Evolutionary conservation across 2,113 vertebrate genomes (phyloP), one percentile per base, ranked within the genome.

Genomic region (Rhegmatorhina hoffmannsi): DNA sequence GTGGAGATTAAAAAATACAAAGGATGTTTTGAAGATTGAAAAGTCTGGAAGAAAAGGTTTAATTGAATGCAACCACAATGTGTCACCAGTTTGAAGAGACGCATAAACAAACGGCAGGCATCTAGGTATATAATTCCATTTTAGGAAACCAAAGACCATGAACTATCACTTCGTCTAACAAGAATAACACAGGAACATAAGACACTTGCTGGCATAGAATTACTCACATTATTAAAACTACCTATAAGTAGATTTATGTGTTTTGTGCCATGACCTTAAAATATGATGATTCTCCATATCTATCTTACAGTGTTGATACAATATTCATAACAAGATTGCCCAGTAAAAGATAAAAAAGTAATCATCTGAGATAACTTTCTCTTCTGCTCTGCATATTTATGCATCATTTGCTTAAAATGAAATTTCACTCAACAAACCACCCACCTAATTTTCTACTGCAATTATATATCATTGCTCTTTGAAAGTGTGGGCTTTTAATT

Each of bases 71-170:
- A 92, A 87, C 53, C 60, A 84, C 70, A 68, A 79, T 47, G 78
- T 88, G 94, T 70, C 7, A 13, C 73, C 74, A 86, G 63, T 87
- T 92, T 94, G 73, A 84, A 70, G 59, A 68, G 64, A 87, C 94
- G 92, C 28, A 55, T 76, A 97, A 98, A 96, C 91, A 97, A 87
- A 68, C 58, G 63, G 38, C 60, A 92, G 80, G 50, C 40, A 85
- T 97, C 92, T 89, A 90, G 77, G 78, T 94, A 92, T 94, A 84
- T 83, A 80, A 91, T 89, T 94, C 56, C 83, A 53, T 77, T 87
- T 92, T 59, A 70, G 63, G 55, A 79, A 91, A 92, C 34, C 21
- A 66, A 83, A 87, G 80, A 92, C 34, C 1, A 3, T 68, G 72
- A 94, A 96, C 40, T 64, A 58, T 85, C 49, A 56, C 34, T 89